Percentiles rank a stretch among this genome's conserved stretches.
Evolutionary conservation across 1,140 invertebrate genomes (phyloP).

Genomic region (Aleiodes sp.): DNA sequence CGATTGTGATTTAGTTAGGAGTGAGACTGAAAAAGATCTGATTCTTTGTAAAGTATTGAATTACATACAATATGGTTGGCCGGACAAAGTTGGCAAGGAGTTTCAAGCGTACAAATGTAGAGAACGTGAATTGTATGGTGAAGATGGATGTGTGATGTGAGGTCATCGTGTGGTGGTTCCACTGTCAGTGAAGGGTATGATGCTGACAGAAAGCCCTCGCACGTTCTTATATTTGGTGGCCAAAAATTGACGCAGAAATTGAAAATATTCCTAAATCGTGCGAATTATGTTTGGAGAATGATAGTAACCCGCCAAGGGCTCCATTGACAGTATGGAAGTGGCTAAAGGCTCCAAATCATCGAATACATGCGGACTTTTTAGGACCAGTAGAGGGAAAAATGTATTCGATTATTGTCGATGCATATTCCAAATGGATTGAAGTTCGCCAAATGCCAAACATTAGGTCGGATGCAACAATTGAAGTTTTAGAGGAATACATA

Average conservation of each 20-base stretch:
- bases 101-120: constrained; percentile 24
- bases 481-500: constrained; percentile 25
- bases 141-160: constrained; percentile 38
- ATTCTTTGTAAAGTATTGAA: constrained; percentile 23
- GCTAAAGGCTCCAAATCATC: constrained; percentile 56
- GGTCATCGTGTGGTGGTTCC: neutral
- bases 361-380: constrained; percentile 66
- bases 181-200: neutral
- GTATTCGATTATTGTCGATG: constrained; percentile 33
- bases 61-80: constrained; percentile 35
- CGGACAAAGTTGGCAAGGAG: constrained; percentile 20
- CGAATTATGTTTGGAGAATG: constrained; percentile 23
- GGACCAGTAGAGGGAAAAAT: constrained; percentile 47
- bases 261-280: constrained; percentile 40
- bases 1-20: neutral
- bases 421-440: constrained; percentile 60
- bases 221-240: constrained; percentile 53
- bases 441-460: constrained; percentile 40
- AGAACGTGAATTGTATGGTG: constrained; percentile 38
- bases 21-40: constrained; percentile 22
- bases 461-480: constrained; percentile 21
- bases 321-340: constrained; percentile 48
- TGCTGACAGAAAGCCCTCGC: constrained; percentile 38
- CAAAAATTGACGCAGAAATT: constrained; percentile 48
- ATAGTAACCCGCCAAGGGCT: constrained; percentile 42